Base-by-base conservation (phyloP, 2,888 invertebrate species). In the Macrosoma leucophasiata region DNA sequence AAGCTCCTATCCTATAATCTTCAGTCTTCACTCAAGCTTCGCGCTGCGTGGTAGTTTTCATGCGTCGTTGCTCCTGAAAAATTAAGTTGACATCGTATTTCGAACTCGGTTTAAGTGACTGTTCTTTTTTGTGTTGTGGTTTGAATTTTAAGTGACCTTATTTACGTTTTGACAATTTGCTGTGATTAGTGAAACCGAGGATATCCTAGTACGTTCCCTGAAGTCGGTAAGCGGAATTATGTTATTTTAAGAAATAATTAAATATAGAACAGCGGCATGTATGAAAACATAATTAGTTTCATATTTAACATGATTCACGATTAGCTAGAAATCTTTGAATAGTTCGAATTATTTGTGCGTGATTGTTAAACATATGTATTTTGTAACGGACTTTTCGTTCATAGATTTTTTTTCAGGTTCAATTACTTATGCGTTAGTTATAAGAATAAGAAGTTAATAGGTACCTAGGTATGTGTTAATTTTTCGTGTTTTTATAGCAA, bases 241-340 rank as follows among this genome's bases (percentile, higher is more conserved):
- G 70, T 76, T 82, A 78, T 81, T 78, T 79, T 76, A 61, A 68
- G 73, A 64, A 72, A 66, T 73, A 77, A 79, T 81, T 84, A 79
- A 77, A 79, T 79, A 70, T 82, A 82, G 81, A 72, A 64, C 66
- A 61, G 57, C 59, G 60, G 62, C 54, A 60, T 76, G 71, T 66
- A 72, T 71, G 71, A 71, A 74, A 75, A 70, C 62, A 68, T 74
- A 77, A 78, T 81, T 79, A 76, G 72, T 73, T 66, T 62, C 65
- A 69, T 70, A 67, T 68, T 60, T 48, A 48, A 52, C 46, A 53
- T 71, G 70, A 73, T 51, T 73, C 68, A 71, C 45, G 43, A 34
- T 74, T 74, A 48, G 43, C 63, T 53, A 39, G 53, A 72, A 68
- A 67, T 61, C 26, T 36, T 39, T 22, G 29, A 25, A 35, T 35